Evolutionary conservation across 2,888 invertebrate species (phyloP).

Genomic region (Cheilosia soror): DNA sequence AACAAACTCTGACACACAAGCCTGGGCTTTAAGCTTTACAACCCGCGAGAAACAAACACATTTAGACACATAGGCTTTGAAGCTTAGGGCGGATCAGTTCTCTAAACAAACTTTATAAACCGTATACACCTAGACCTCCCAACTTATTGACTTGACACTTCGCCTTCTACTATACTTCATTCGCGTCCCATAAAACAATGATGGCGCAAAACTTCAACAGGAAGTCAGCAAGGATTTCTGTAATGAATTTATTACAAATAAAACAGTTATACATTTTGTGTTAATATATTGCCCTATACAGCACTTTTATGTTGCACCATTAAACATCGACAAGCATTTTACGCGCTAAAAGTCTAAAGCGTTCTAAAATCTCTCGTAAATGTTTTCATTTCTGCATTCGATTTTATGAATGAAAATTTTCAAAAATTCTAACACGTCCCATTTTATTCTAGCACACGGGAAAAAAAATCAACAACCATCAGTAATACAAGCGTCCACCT

Average conservation of each 20-base stretch:
- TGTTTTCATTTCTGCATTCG: constrained; percentile 8
- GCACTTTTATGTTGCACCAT: constrained; percentile 6
- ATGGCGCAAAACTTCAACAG: not conserved
- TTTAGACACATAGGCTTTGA: not conserved
- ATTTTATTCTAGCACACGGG: not conserved
- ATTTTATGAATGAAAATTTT: constrained; percentile 41
- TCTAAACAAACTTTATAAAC: no score
- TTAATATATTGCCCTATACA: constrained; percentile 14
- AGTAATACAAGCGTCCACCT: constrained; percentile 12
- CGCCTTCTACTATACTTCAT: no score
- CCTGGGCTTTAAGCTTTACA: no score
- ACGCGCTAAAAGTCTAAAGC: not conserved
- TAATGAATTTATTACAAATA: constrained; percentile 32
- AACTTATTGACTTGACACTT: no score
- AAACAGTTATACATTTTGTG: constrained; percentile 8
- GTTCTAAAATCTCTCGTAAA: constrained; percentile 31
- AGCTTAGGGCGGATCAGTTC: not conserved
- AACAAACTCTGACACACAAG: no score
- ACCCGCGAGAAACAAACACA: no score
- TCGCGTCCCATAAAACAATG: no score
- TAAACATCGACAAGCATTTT: constrained; percentile 14
- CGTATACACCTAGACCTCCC: no score
- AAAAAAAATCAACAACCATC: not conserved
- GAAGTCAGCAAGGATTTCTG: constrained; percentile 9
- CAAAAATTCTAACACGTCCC: constrained; percentile 11